Conservation (phyloP, 1,140 invertebrate species). For the Oscheius sp. region DNA sequence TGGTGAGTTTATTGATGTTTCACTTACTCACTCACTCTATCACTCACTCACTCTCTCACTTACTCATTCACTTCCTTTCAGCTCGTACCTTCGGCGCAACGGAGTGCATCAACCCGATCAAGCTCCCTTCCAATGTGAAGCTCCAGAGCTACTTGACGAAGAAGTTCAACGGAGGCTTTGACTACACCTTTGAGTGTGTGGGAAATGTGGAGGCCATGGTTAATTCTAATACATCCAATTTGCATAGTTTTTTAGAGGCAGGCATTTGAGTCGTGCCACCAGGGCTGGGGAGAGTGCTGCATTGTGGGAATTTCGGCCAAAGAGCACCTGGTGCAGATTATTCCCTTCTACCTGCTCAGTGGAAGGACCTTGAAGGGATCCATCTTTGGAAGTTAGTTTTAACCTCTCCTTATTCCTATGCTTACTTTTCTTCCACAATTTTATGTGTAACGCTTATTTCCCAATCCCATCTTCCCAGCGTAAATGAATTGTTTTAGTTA, state of each 20-base stretch:
- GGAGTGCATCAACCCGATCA: slow-evolving; percentile 55
- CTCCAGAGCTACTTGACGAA: slow-evolving; percentile 67
- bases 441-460: no score
- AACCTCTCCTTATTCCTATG: no score
- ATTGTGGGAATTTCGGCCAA: slow-evolving; percentile 82
- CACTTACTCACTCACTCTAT: no score
- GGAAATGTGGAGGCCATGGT: slow-evolving; percentile 94
- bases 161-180: slow-evolving; percentile 88
- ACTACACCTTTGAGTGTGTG: slow-evolving; percentile 98
- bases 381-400: slow-evolving; percentile 65
- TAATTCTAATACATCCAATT: slow-evolving; percentile 35
- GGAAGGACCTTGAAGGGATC: slow-evolving; percentile 66
- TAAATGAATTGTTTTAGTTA: no score
- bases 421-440: neutral
- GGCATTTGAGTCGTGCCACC: slow-evolving; percentile 91
- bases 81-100: slow-evolving; percentile 66
- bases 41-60: neutral
- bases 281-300: slow-evolving; percentile 94
- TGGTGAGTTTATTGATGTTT: no score
- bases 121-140: neutral
- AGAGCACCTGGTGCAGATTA: slow-evolving; percentile 71
- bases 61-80: neutral
- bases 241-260: slow-evolving; percentile 67
- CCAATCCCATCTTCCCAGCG: no score
- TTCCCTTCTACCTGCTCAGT: slow-evolving; percentile 91